A percentile compares a stretch with the other conserved stretches of the same genome.
Evolutionary conservation across 2,797 vertebrate genomes (phyloP).

Genomic region (Perodicticus potto): DNA sequence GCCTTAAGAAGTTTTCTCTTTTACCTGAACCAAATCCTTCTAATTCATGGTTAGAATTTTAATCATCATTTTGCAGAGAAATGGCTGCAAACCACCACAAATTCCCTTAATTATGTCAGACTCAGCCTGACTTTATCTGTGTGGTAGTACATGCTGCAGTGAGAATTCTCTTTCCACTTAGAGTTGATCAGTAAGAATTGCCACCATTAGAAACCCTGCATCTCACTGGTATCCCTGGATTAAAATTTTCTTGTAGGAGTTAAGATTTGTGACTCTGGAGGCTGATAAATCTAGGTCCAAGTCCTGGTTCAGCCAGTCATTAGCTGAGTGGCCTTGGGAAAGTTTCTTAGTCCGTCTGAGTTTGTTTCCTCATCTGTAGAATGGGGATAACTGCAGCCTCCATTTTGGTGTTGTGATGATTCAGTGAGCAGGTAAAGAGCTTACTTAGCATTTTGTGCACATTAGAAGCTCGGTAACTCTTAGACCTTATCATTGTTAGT

Average conservation of each 20-base stretch:
- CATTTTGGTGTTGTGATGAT: neutral
- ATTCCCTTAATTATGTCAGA: neutral
- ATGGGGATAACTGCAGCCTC: neutral
- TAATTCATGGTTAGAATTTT: conserved; percentile 10
- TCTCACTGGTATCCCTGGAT: neutral
- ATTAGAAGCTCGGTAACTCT: neutral
- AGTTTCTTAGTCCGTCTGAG: neutral
- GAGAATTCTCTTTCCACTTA: conserved; percentile 15
- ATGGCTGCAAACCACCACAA: neutral
- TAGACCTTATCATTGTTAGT: neutral
- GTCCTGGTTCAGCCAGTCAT: neutral
- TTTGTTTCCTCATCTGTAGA: conserved; percentile 7
- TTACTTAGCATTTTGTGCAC: neutral
- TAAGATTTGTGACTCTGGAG: neutral
- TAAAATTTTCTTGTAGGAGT: neutral
- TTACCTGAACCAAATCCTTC: conserved; percentile 13
- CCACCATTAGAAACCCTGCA: neutral
- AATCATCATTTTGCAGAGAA: no score
- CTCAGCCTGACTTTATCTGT: neutral
- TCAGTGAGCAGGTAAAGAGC: neutral
- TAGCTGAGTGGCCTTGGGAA: neutral
- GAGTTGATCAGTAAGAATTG: conserved; percentile 6
- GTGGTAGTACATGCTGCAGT: neutral
- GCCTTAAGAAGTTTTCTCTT: conserved; percentile 45
- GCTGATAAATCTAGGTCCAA: conserved; percentile 7